Evolutionary conservation across 2,797 vertebrate genomes (phyloP).

Genomic region (Nannoperca australis): DNA sequence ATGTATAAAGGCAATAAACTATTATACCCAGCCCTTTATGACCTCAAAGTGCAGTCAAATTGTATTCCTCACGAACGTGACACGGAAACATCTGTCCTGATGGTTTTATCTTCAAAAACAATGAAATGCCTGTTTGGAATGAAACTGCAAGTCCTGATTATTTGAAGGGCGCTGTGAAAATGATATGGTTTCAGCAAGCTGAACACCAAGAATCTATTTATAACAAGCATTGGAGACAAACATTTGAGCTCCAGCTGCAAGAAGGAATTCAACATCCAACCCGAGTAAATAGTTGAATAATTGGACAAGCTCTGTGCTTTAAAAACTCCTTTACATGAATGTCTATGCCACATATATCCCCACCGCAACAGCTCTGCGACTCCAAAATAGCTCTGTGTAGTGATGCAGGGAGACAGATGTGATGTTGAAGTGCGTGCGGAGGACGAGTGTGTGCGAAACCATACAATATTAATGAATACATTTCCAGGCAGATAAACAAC

Average conservation of each 20-base stretch:
- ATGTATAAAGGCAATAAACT: not conserved
- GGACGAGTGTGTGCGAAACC: constrained; percentile 51
- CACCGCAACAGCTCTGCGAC: constrained; percentile 21
- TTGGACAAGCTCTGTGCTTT: constrained; percentile 32
- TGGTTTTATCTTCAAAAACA: not conserved
- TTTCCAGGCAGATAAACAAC: constrained; percentile 72
- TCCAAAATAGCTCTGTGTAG: constrained; percentile 38
- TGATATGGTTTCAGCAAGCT: constrained; percentile 14
- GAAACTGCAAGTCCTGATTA: constrained; percentile 21
- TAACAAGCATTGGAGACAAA: constrained; percentile 39
- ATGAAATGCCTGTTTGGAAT: not conserved
- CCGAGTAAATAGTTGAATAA: constrained; percentile 46
- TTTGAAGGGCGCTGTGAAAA: constrained; percentile 42
- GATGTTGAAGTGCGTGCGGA: constrained; percentile 38
- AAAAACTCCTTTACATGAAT: constrained; percentile 14
- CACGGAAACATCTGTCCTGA: not conserved
- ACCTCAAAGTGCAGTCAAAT: constrained; percentile 1
- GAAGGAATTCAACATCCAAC: constrained; percentile 25
- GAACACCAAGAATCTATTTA: constrained; percentile 55
- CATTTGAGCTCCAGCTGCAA: constrained; percentile 28
- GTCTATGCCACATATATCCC: constrained; percentile 18
- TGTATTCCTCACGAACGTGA: not conserved
- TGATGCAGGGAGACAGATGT: constrained; percentile 63
- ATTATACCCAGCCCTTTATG: not conserved
- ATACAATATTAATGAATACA: constrained; percentile 78